These are phyloP conservation scores for Cheirogaleus medius DNA, from an alignment of 2,113 vertebrate genomes.

Conservation along the genomic window DNA sequence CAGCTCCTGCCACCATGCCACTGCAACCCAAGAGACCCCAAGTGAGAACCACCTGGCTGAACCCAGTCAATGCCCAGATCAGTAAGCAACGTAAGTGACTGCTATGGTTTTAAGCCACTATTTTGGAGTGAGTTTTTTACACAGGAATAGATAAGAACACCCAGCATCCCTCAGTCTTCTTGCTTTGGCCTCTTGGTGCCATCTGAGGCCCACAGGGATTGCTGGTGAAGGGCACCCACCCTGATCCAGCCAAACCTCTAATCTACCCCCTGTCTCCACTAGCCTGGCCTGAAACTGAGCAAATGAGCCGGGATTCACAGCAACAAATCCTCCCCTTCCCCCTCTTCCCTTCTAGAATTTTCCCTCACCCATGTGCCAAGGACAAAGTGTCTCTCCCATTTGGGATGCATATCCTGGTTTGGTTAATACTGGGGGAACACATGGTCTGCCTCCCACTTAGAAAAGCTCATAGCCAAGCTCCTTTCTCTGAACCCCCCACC, in stretches of 20 bases:
- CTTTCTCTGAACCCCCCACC: neutral
- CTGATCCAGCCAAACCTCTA: neutral
- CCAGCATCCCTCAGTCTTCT: neutral
- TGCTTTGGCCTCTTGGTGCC: neutral
- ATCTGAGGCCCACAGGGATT: neutral
- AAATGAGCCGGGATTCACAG: neutral
- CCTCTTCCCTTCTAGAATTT: neutral
- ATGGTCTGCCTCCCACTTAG: neutral
- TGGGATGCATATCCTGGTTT: neutral
- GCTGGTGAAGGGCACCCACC: neutral
- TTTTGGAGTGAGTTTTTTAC: neutral
- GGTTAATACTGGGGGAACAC: neutral
- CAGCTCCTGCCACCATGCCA: neutral
- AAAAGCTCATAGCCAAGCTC: neutral
- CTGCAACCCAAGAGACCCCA: neutral
- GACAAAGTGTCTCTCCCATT: neutral
- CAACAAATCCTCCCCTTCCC: neutral
- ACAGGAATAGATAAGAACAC: neutral
- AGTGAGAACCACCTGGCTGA: neutral
- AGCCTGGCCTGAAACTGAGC: neutral
- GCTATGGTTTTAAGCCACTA: neutral
- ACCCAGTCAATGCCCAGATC: neutral
- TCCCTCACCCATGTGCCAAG: neutral
- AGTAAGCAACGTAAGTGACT: neutral
- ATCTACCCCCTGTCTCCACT: neutral